Evolutionary conservation across 2,888 invertebrate species (phyloP).

Genomic region (Griposia aprilina): DNA sequence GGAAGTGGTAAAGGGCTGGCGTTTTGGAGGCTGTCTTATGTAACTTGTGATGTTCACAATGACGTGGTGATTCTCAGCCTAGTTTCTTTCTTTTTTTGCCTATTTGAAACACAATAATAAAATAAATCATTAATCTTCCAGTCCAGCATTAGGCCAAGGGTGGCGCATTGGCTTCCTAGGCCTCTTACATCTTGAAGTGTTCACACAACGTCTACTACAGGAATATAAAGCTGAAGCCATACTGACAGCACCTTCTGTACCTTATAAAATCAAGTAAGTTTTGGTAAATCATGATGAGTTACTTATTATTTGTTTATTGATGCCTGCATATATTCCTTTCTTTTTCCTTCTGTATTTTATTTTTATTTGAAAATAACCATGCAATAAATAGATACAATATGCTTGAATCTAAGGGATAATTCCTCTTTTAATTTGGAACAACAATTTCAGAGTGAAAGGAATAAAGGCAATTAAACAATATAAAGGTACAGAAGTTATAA

Average conservation of each 20-base stretch:
- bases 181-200: slow-evolving; percentile 96
- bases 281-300: neutral
- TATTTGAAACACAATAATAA: neutral
- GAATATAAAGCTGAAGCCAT: slow-evolving; percentile 96
- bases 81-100: neutral
- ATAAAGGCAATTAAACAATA: slow-evolving; percentile 93
- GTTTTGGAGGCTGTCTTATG: neutral
- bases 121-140: slow-evolving; percentile 76
- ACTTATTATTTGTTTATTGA: neutral
- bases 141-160: slow-evolving; percentile 96
- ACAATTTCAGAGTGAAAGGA: slow-evolving; percentile 92
- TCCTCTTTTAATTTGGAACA: neutral
- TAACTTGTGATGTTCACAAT: neutral
- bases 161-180: slow-evolving; percentile 97
- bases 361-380: neutral
- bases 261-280: slow-evolving; percentile 92
- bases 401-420: neutral
- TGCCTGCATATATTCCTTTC: too few relatives aligned
- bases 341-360: neutral
- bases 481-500: slow-evolving; percentile 90
- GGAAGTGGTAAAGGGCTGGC: neutral
- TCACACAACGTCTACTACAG: slow-evolving; percentile 95
- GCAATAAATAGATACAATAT: neutral
- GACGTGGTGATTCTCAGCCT: neutral
- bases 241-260: slow-evolving; percentile 96